A percentile compares a stretch with the other conserved stretches of the same genome.
Conservation (phyloP, 2,113 vertebrate genomes). For the Burhinus oedicnemus region DNA sequence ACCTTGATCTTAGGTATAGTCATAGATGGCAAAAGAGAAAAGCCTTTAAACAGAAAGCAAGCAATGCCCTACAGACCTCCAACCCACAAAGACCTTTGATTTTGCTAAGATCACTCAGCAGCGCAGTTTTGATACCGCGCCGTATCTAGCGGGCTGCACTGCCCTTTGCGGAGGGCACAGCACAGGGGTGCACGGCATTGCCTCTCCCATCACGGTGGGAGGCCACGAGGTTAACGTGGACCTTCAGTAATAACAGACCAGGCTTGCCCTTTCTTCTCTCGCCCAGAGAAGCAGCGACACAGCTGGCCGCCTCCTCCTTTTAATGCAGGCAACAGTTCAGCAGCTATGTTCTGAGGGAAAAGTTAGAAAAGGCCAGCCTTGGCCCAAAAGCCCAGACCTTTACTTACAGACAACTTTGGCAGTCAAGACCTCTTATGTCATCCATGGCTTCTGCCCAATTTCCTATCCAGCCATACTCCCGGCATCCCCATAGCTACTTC, state of each 20-base stretch:
- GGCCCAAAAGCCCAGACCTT: not conserved
- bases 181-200: not conserved
- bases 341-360: not conserved
- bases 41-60: not conserved
- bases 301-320: not conserved
- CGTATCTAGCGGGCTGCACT: too few species aligned
- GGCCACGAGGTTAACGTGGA: not conserved
- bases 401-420: not conserved
- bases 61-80: not conserved
- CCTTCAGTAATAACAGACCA: fast-evolving
- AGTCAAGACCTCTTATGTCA: not conserved
- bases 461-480: not conserved
- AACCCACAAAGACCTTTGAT: not conserved
- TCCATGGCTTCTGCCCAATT: fast-evolving
- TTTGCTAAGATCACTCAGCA: not conserved
- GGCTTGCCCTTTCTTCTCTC: not conserved
- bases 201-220: not conserved
- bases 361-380: too few species aligned
- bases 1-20: not conserved
- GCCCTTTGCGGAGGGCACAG: not conserved
- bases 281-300: fast-evolving
- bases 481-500: not conserved
- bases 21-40: not conserved
- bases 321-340: too few species aligned
- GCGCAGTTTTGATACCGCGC: fast-evolving